A percentile compares a stretch with the other conserved stretches of the same genome.
These are phyloP conservation scores for Corvus cornix DNA, from an alignment of 2,113 vertebrate genomes.

Conservation along the genomic window DNA sequence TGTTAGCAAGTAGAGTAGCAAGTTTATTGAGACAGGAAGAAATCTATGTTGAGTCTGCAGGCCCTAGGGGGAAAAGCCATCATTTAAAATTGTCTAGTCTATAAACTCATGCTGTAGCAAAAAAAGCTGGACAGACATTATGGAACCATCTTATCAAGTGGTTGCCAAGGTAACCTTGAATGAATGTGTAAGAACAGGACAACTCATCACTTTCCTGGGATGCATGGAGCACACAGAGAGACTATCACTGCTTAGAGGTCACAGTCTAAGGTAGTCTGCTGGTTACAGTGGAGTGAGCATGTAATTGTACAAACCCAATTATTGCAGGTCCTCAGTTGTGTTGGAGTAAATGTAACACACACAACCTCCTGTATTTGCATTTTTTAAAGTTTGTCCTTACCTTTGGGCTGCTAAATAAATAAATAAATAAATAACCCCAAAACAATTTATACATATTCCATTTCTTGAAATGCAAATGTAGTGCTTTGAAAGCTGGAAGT, in stretches of 20 bases:
- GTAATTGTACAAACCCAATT: neutral
- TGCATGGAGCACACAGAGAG: neutral
- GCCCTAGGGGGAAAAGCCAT: neutral
- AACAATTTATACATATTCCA: neutral
- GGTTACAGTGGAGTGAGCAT: neutral
- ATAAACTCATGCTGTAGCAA: neutral
- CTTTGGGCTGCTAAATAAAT: neutral
- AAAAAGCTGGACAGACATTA: conserved; percentile 6
- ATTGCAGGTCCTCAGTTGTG: neutral
- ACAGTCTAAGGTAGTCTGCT: neutral
- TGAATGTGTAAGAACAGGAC: neutral
- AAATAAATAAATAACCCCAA: neutral
- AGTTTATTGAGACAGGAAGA: neutral
- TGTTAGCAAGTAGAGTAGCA: neutral
- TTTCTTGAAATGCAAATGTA: neutral
- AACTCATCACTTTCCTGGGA: neutral
- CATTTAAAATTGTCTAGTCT: neutral
- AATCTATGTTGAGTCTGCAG: neutral
- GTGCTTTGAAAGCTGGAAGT: neutral
- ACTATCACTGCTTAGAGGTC: conserved; percentile 7
- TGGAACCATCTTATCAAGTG: conserved; percentile 34
- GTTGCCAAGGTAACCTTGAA: conserved; percentile 49
- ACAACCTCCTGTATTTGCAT: neutral
- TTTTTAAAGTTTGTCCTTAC: neutral
- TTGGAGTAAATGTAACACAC: neutral